Base-by-base conservation (phyloP, 2,113 vertebrate species). In the Galbula dea region DNA sequence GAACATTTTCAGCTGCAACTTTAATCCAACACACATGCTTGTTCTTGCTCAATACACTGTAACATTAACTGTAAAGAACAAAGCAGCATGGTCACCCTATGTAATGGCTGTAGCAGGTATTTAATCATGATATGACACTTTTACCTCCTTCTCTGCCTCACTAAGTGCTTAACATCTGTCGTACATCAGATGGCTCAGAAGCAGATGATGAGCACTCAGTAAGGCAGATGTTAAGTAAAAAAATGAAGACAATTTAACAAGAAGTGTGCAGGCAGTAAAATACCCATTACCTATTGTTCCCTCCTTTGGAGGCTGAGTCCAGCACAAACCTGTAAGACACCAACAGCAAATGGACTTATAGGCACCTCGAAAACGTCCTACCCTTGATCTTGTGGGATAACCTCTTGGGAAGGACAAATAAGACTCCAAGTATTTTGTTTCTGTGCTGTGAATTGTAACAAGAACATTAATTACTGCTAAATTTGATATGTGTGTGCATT, bases 101-200 rank as follows among this genome's bases (percentile, higher is more conserved):
- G 43, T 68, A 95, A 91, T 63, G 83, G 63, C 68, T 74, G 32
- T 63, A 91, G 57, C 65, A 51, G 88, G 81, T 94, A 37, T 91
- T 96, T 96, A 91, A 94, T 96, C 94, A 95, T 77, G 21, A 71
- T 88, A 80, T 63, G 87, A 91, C 94, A 91, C 55, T 95, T 96
- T 88, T 96, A 93, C 89, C 89, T 95, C 82, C 79, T 95, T 83
- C 89, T 77, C 91, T 92, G 72, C 89, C 85, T 94, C 93, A 92
- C 94, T 95, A 92, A 95, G 85, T 95, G 61, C 89, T 93, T 86
- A 94, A 94, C 96, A 96, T 94, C 96, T 96, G 95, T 86, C 95
- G 84, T 95, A 96, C 59, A 94, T 96, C 93, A 96, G 91, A 85
- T 92, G 94, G 71, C 80, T 95, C 91, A 77, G 86, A 45, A 91